Evolutionary conservation across 2,113 vertebrate species (phyloP).

Genomic region (Falco punctatus): DNA sequence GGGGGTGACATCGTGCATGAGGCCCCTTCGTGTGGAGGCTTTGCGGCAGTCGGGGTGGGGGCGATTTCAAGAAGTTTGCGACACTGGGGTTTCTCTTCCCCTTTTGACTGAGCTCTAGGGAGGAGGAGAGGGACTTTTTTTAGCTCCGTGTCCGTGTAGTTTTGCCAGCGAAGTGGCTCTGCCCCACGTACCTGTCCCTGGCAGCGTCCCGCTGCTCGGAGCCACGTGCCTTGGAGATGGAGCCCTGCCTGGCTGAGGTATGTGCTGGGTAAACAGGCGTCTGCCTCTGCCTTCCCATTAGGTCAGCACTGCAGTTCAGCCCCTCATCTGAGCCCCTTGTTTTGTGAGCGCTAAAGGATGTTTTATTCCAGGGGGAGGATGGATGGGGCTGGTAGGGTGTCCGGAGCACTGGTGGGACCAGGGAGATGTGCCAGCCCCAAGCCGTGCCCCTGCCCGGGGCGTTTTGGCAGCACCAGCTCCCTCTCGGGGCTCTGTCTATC

Average conservation of each 20-base stretch:
- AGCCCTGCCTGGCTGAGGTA: not conserved
- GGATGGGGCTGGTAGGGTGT: not conserved
- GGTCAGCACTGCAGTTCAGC: not conserved
- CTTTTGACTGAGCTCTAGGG: not conserved
- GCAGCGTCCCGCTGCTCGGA: not conserved
- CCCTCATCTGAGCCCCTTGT: not conserved
- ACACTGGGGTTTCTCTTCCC: not conserved
- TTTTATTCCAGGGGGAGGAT: not conserved
- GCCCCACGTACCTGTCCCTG: not conserved
- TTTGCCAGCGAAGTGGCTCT: not conserved
- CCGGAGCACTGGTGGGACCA: not conserved
- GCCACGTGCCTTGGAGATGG: not conserved
- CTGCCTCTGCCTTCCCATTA: not conserved
- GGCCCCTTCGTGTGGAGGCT: too few species aligned
- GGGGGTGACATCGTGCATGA: not conserved
- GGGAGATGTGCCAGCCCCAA: not conserved
- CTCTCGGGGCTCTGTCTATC: accelerated
- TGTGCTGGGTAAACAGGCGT: not conserved
- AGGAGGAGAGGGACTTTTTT: not conserved
- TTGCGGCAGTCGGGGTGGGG: not conserved
- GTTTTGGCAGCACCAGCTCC: not conserved
- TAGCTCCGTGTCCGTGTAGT: accelerated
- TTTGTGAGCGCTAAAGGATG: not conserved
- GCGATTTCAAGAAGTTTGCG: not conserved
- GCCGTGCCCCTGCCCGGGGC: too few species aligned